Evolutionary conservation across 2,797 vertebrate genomes (phyloP).

Genomic region (Mallotus villosus): DNA sequence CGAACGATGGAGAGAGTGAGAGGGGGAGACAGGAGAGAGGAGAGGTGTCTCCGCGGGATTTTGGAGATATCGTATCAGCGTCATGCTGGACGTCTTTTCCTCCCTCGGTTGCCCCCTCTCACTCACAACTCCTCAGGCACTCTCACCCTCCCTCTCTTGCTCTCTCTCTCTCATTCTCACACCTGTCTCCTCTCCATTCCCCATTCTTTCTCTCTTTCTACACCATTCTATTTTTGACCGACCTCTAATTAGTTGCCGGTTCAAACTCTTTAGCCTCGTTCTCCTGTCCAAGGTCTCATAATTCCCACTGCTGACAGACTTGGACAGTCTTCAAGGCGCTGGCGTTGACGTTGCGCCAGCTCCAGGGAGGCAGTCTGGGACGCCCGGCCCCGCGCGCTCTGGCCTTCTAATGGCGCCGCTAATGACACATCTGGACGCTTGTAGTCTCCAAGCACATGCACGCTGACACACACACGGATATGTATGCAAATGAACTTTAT

Average conservation of each 20-base stretch:
- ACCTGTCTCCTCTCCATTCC: conserved; percentile 9
- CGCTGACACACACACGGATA: conserved; percentile 4
- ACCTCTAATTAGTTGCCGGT: neutral
- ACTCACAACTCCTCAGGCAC: neutral
- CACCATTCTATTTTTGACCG: neutral
- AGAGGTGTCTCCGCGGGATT: neutral
- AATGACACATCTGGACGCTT: conserved; percentile 34
- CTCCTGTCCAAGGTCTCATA: neutral
- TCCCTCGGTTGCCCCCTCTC: neutral
- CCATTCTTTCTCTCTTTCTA: neutral
- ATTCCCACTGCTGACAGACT: neutral
- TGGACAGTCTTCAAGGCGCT: conserved; percentile 12
- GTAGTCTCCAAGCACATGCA: conserved; percentile 14
- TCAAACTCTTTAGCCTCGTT: conserved; percentile 1
- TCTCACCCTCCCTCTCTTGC: conserved; percentile 16
- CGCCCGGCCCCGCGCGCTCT: neutral
- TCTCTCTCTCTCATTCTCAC: conserved; percentile 15
- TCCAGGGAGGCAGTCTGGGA: neutral
- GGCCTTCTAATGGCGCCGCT: conserved; percentile 22
- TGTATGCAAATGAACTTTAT: conserved; percentile 23
- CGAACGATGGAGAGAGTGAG: conserved; percentile 23
- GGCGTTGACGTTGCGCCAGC: conserved; percentile 1
- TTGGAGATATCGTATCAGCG: conserved; percentile 5
- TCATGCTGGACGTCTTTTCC: neutral
- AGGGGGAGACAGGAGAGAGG: neutral